These are phyloP conservation scores for Eupithecia exiguata DNA, from an alignment of 2,888 invertebrate species.

Conservation along the genomic window DNA sequence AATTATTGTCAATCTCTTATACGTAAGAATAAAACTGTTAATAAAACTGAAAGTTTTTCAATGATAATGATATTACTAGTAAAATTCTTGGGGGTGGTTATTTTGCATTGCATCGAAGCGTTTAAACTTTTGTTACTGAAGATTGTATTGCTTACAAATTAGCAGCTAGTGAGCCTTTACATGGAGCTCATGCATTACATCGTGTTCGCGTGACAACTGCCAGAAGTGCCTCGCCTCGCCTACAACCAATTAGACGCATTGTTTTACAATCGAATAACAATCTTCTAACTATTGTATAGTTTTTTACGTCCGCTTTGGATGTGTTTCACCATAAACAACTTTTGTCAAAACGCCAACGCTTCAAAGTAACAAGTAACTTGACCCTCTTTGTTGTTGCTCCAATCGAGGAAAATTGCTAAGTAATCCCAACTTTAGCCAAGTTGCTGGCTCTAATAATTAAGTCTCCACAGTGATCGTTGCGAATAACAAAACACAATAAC, in stretches of 20 bases:
- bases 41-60: not conserved
- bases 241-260: conserved; percentile 72
- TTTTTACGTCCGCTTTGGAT: conserved; percentile 48
- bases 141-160: conserved; percentile 5
- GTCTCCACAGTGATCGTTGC: conserved; percentile 6
- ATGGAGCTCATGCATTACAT: conserved; percentile 30
- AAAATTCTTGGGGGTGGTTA: conserved; percentile 32
- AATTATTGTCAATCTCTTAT: conserved; percentile 20
- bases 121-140: conserved; percentile 21
- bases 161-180: conserved; percentile 13
- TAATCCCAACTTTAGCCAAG: conserved; percentile 13
- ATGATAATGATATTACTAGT: not conserved
- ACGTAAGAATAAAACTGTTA: not conserved
- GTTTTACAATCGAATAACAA: conserved; percentile 63
- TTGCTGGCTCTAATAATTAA: conserved; percentile 7
- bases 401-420: conserved; percentile 25
- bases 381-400: conserved; percentile 20
- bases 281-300: conserved; percentile 60
- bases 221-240: conserved; percentile 57
- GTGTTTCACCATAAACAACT: conserved; percentile 39
- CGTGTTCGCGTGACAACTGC: conserved; percentile 40
- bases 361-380: conserved; percentile 27
- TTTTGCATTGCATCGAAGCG: conserved; percentile 15
- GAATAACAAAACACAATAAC: conserved; percentile 13
- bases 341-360: conserved; percentile 36